Base-by-base conservation (phyloP, 2,797 vertebrate species). In the Sebastes steindachneri region DNA sequence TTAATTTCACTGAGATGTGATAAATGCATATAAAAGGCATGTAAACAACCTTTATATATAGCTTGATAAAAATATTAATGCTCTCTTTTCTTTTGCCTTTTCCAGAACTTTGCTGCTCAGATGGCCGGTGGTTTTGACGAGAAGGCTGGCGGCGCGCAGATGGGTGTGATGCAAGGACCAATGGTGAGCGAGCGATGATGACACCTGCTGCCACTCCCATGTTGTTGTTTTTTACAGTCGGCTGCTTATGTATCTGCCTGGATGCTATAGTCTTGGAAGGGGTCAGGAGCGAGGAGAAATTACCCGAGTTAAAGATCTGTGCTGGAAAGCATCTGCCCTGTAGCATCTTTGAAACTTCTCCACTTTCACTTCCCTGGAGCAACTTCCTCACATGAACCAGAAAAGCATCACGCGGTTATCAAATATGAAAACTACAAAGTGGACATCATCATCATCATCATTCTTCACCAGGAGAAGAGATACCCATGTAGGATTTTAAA, bases 151-250 rank as follows among this genome's bases (percentile, higher is more conserved):
- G 96, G 95, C 0, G 97, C 96, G 35, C 96, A 97, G 92, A 93
- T 98, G 97, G 96, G 98, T 9, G 97, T 98, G 79, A 98, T 99
- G 98, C 98, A 99, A 94, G 98, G 98, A 82, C 95, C 98, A 95
- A 97, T 96, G 93, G 93, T 93, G 90, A 93, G 93, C 69, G 25
- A 86, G 69, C 23, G 66, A 68, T n/a, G 81, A 82, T 75, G 77
- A 83, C 57, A 79, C 62, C 75, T 69, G 73, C 79, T 73, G 53
- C 68, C 12, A 1, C 53, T 51, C 9, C 64, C 29, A 15, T 80
- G n/a, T 53, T 80, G 5, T 53, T 66, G 29, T 31, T 63, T 33
- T 45, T 75, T 45, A 57, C 28, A 59, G 26, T 58, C 6, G 0
- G 4, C 23, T 59, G 31, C 55, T 35, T 28, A 54, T 60, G 19